Percentiles rank a stretch among this genome's conserved stretches.
Conservation (phyloP, 2,888 invertebrate species). For the Coremacera marginata region DNA sequence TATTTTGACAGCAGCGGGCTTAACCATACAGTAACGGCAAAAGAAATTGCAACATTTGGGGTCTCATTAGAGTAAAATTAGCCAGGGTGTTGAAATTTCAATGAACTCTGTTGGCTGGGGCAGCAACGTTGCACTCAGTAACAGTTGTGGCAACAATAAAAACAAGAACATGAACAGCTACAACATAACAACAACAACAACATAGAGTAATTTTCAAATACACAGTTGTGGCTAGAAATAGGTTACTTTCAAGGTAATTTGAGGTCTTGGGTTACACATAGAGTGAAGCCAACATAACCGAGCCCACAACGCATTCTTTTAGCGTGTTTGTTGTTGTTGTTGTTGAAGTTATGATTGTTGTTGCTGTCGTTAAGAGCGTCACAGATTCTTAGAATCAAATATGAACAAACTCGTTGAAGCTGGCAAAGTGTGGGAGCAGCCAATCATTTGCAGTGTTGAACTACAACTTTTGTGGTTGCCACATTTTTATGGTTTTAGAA, state of each 20-base stretch:
- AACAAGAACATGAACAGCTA: slow-evolving; percentile 5
- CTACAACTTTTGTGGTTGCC: background rate
- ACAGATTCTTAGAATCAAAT: background rate
- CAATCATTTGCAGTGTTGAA: background rate
- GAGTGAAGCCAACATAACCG: slow-evolving; percentile 13
- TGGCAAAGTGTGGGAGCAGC: slow-evolving; percentile 12
- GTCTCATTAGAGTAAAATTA: background rate
- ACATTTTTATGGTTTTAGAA: background rate
- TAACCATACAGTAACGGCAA: slow-evolving; percentile 5
- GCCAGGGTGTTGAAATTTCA: background rate
- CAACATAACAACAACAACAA: background rate
- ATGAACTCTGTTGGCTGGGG: background rate
- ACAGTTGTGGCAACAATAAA: slow-evolving; percentile 4
- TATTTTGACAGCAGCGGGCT: slow-evolving; percentile 22
- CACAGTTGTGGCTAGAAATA: slow-evolving; percentile 50
- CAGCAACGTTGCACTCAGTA: background rate
- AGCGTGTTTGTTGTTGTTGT: slow-evolving; percentile 2
- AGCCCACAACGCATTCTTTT: slow-evolving; percentile 28
- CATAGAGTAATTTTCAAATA: background rate
- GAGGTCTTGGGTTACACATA: slow-evolving; percentile 56
- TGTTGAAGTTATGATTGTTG: background rate
- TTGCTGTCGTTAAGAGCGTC: background rate
- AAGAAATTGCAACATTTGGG: background rate
- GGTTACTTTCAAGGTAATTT: slow-evolving; percentile 62
- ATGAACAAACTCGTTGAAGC: background rate